Conservation (phyloP, 2,888 invertebrate genomes). For the Rhyacophila evoluta region DNA sequence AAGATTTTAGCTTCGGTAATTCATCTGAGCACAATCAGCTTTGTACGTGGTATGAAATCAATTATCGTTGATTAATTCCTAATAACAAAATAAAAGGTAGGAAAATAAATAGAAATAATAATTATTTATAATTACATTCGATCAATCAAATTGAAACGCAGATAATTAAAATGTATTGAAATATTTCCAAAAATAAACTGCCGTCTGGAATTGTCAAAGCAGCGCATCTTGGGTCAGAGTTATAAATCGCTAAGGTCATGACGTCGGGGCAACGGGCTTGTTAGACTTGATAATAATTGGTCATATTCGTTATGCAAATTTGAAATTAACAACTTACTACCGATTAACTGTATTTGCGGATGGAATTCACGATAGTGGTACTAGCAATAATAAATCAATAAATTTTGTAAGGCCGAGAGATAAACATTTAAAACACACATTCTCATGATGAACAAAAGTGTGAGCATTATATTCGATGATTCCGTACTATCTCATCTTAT, state of each 20-base stretch:
- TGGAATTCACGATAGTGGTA: slow-evolving; percentile 16
- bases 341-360: slow-evolving; percentile 11
- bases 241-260: slow-evolving; percentile 16
- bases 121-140: too few species aligned
- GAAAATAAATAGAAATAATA: too few species aligned
- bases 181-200: background rate
- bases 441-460: background rate
- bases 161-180: background rate
- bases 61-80: too few species aligned
- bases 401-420: background rate
- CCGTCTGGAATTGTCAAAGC: background rate
- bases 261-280: background rate
- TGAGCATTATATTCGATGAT: too few species aligned
- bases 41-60: too few species aligned
- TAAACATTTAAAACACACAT: background rate
- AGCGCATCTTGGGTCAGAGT: background rate
- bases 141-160: too few species aligned
- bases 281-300: background rate
- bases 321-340: slow-evolving; percentile 6
- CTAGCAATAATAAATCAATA: background rate
- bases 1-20: too few species aligned
- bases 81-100: too few species aligned
- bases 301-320: slow-evolving; percentile 8
- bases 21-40: too few species aligned
- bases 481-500: too few species aligned